phyloP scores from a whole-genome alignment of 2,113 vertebrate genomes.

The Sclerurus mexicanus region DNA sequence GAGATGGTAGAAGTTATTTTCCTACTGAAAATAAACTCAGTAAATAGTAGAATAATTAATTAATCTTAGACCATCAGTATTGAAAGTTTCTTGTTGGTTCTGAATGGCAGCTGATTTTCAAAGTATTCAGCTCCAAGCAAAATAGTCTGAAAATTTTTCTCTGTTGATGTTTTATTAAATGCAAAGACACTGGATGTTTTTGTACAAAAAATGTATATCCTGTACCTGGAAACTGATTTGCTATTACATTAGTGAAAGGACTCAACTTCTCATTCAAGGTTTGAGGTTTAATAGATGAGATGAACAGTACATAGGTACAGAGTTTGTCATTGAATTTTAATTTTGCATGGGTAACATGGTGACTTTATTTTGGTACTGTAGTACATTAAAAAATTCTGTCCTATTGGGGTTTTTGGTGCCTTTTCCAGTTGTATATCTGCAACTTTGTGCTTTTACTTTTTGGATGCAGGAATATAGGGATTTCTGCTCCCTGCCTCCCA shows the following conservation, averaged over 20 bases:
- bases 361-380: background rate
- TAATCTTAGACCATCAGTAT: background rate
- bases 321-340: background rate
- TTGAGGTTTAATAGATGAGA: background rate
- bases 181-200: background rate
- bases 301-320: background rate
- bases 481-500: background rate
- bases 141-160: background rate
- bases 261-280: background rate
- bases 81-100: background rate
- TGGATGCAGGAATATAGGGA: background rate
- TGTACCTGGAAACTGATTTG: background rate
- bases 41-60: background rate
- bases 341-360: background rate
- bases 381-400: background rate
- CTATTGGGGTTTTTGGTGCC: background rate
- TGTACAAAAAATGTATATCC: background rate
- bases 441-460: background rate
- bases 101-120: background rate
- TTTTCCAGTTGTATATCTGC: background rate
- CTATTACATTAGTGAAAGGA: background rate
- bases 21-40: background rate
- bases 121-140: background rate
- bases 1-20: background rate
- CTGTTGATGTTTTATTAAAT: background rate